Base-by-base conservation (phyloP, 1,140 invertebrate species). In the Caenorhabditis briggsae region DNA sequence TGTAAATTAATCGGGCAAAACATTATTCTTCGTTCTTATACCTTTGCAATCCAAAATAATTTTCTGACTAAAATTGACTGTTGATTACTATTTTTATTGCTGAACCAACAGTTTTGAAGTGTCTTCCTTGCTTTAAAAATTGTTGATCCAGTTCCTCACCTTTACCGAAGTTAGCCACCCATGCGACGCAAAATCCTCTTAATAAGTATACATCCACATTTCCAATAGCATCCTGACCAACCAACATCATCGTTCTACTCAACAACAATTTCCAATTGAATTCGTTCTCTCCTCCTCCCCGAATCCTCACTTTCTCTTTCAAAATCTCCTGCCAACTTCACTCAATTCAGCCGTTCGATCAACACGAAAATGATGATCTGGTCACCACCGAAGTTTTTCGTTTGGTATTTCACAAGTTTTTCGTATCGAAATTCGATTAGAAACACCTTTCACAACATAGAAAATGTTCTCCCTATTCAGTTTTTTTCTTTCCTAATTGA, bases 251-350 rank as follows among this genome's bases (percentile, higher is more conserved):
- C 33, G 33, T 33, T 33, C 33, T 33, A 33, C 33, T 33, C 33
- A 33, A 33, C 33, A 33, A 33, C 33, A 33, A 33, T 33, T 78
- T 78, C 50, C 70, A 78, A 78, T 78, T 78, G 18, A 78, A 78
- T 78, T 78, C 70, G 46, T 78, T 78, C 33, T 33, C 33, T 33
- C 33, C 33, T 33, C 33, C 33, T 33, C 1, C 33, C 70, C 70
- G 46, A 53, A 50, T 78, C n/a, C 33, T 78, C 46, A 78, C 70
- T 78, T 78, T 78, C 70, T 78, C 70, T 78, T 78, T 78, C 70
- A 25, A 78, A 78, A 53, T 78, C 46, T 78, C 41, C 70, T 78
- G 70, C 20, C 70, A 78, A 18, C 46, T 46, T 50, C 46, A 18
- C 70, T 50, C 46, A 18, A 25, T 78, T 41, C 43, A 78, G 41